Evolutionary conservation across 2,113 vertebrate species (phyloP), one percentile per base, ranked within the genome.

Genomic region (Atractosteus spatula): DNA sequence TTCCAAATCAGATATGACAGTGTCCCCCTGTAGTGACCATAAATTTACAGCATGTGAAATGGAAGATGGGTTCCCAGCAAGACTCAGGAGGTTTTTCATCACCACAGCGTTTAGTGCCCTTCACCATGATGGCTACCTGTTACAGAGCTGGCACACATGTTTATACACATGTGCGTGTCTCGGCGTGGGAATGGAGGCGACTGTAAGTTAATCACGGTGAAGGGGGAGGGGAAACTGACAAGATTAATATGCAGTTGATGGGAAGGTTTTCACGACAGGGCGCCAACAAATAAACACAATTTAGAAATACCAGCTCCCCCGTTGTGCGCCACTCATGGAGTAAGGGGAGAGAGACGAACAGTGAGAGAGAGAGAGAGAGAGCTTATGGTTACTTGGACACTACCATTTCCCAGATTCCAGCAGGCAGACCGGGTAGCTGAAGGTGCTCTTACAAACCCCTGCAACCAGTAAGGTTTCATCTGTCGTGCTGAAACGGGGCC

Each of bases 251-350:
- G 88, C 89, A 94, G 95, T 89, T 94, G 94, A 97, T 91, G 90
- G 89, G 80, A 89, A 92, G 86, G 75, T 88, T 94, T 97, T 97
- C 91, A 92, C 88, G 85, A 94, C 92, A 89, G 90, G 93, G 93
- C 87, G 95, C 92, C 94, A 96, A 95, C 93, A 92, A 94, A 98
- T 96, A 96, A 97, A 97, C 95, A 93, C 92, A 95, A 94, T 94
- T 92, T 90, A 91, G 87, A 90, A 87, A 94, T 93, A 89, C 92
- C 88, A 82, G 61, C 55, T 80, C 71, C 70, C 74, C 74, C 3
- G 59, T 8, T 62, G 13, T 62, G 14, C 59, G 7, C 17, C 10
- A 5, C 71, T 16, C 61, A 3, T 12, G 29, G 86, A 0, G 80
- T 78, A 73, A 76, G 0, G 71, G 63, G 56, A 16, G n/a, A 62